phyloP scores from a whole-genome alignment of 2,888 invertebrate species.

The Amiota mariae region DNA sequence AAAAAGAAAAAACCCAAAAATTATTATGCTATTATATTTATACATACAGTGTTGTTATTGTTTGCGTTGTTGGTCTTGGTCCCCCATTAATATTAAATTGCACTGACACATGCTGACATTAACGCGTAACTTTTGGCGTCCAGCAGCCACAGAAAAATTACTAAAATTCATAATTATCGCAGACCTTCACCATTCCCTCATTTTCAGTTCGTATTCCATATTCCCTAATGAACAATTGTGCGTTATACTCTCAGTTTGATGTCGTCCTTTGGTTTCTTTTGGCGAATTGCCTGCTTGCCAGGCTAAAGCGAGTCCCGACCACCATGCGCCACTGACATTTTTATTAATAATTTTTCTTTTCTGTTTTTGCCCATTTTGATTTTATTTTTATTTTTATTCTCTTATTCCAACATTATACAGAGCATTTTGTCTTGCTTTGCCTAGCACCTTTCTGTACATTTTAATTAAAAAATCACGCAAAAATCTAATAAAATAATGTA shows the following conservation, averaged over 20 bases:
- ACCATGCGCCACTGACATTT: slow-evolving; percentile 19
- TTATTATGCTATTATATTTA: background rate
- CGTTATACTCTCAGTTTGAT: background rate
- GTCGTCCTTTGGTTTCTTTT: slow-evolving; percentile 6
- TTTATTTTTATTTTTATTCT: slow-evolving; percentile 9
- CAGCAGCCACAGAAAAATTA: slow-evolving; percentile 32
- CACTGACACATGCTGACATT: slow-evolving; percentile 27
- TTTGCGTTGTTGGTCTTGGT: no score
- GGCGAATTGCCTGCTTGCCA: background rate
- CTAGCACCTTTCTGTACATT: background rate
- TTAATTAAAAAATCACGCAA: slow-evolving; percentile 28
- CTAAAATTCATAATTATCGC: slow-evolving; percentile 39
- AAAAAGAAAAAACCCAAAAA: background rate
- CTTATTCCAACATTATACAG: background rate
- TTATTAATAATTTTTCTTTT: slow-evolving; percentile 20
- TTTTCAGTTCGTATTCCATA: background rate
- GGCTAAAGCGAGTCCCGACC: background rate
- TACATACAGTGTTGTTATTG: no score
- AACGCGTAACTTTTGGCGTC: slow-evolving; percentile 24
- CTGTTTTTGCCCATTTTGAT: background rate
- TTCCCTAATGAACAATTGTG: background rate
- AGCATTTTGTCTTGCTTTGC: background rate
- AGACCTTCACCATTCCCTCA: background rate
- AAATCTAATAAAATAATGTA: slow-evolving; percentile 24
- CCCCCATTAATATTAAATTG: slow-evolving; percentile 14